Evolutionary conservation across 2,797 vertebrate species (phyloP), one percentile per base, ranked within the genome.

Genomic region (Arremon brunneinucha): DNA sequence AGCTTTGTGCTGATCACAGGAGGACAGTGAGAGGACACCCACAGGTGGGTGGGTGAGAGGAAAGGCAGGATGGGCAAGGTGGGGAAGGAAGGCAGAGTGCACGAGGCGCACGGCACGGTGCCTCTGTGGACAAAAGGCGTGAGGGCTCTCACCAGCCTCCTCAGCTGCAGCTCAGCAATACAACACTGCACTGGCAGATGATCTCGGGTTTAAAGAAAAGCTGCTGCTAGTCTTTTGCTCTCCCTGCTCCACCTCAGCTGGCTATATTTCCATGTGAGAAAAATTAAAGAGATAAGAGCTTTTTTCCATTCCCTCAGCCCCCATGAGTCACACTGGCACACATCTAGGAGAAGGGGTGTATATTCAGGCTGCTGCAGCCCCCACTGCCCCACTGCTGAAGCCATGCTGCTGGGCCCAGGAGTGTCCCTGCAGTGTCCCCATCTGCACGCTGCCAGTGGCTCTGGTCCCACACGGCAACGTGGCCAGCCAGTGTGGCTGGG

Each of bases 41-140:
- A n/a, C n/a, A n/a, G 32, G 70, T 50, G 59, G 35, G 41, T 57
- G 68, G 34, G 44, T 72, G 80, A 87, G 80, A 93, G 67, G 92
- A 95, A 83, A 87, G 81, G 85, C 90, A 76, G 88, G 80, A 88
- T 3, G 13, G 62, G 83, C 75, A 22, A 56, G 83, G 52, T 0
- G 3, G 35, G 32, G 64, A 74, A 67, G 68, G 52, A 56, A 52
- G 59, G 83, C 63, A 92, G 59, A 78, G 72, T 16, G 55, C 76
- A 87, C 1, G 0, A 30, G 39, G 34, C 0, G 0, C 7, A 16
- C 0, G 0, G 60, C 68, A 76, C 22, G 34, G 17, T 19, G 78
- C 68, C 24, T 71, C 64, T 55, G 70, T 3, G 41, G 67, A 52
- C 59, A 76, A 81, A 35, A 89, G 41, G 18, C 1, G 3, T 0